phyloP scores from a whole-genome alignment of 2,113 vertebrate species.

The Ctenodactylus gundi region DNA sequence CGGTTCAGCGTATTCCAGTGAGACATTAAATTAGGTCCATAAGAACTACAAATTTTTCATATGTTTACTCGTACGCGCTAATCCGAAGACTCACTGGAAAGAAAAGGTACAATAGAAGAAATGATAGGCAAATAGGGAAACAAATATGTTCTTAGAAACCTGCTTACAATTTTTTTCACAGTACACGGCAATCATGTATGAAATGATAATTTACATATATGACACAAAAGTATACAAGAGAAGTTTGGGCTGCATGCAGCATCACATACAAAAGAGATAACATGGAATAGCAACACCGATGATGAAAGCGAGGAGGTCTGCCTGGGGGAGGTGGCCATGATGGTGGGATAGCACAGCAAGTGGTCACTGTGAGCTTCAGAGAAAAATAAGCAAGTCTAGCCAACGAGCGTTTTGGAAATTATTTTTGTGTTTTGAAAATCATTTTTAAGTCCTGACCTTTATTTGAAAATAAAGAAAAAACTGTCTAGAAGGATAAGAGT shows the following conservation, averaged over 20 bases:
- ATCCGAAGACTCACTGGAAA: neutral
- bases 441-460: neutral
- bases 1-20: neutral
- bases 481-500: neutral
- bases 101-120: neutral
- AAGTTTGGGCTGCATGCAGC: neutral
- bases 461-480: no score
- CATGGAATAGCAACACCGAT: fast-evolving
- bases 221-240: neutral
- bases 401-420: neutral
- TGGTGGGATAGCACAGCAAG: neutral
- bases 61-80: neutral
- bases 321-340: neutral
- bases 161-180: neutral
- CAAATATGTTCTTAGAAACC: neutral
- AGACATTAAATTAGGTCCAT: neutral
- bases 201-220: neutral
- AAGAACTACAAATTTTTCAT: neutral
- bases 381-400: neutral
- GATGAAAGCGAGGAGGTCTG: neutral
- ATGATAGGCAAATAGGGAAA: neutral
- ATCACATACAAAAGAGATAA: neutral
- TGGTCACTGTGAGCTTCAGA: neutral
- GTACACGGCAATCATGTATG: neutral
- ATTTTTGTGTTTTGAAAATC: no score